phyloP scores from a whole-genome alignment of 2,888 invertebrate species.

The Coecobrya sp. region DNA sequence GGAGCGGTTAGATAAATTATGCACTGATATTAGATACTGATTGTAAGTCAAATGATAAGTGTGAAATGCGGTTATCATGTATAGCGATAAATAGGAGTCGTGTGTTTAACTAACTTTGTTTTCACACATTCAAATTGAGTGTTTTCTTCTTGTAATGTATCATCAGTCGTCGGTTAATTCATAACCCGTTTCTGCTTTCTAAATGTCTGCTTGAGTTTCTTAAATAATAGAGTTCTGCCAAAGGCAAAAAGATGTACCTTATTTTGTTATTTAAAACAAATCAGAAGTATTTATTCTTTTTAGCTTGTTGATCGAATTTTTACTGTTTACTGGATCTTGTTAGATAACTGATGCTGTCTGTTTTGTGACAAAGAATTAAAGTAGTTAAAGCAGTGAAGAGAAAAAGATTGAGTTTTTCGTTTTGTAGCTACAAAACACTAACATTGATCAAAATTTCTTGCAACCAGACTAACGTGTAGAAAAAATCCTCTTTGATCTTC shows the following conservation, averaged over 20 bases:
- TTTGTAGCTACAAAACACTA: no score
- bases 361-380: no score
- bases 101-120: background rate
- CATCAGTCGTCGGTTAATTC: background rate
- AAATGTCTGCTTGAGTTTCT: background rate
- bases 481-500: background rate
- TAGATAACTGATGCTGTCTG: no score
- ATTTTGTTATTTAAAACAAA: background rate
- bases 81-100: constrained; percentile 12
- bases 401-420: no score
- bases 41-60: background rate
- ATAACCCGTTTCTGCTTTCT: background rate
- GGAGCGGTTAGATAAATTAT: constrained; percentile 52
- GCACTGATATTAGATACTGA: background rate
- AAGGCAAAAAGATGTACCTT: background rate
- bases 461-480: no score
- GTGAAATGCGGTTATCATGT: background rate
- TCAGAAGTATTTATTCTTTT: background rate
- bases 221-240: background rate
- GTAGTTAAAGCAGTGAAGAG: no score
- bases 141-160: background rate
- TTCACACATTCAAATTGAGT: background rate
- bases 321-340: background rate
- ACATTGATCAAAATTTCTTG: no score
- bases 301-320: background rate